Base-by-base conservation (phyloP, 2,888 invertebrate species). In the Acrobeloides nanus region DNA sequence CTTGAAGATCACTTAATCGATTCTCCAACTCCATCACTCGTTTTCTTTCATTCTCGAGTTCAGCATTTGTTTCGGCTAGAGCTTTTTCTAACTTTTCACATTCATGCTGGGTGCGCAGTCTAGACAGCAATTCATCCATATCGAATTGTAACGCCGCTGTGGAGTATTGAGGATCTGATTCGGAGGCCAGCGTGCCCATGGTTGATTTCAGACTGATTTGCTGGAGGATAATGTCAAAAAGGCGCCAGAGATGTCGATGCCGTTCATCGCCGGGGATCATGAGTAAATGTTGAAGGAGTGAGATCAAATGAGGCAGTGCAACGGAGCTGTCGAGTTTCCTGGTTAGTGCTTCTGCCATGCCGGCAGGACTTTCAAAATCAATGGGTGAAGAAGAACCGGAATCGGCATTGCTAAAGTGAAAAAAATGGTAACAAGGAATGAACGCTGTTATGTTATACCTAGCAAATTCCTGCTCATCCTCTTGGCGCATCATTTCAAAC, bases 401-500 rank as follows among this genome's bases (percentile, higher is more conserved):
- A 29, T 42, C 46, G 20, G 42, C 29, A 40, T 44, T 57, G 34
- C 37, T 42, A 25, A 31, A 10, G 41, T 12, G 3, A 39, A 17
- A 34, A 17, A 17, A 29, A 15, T 20, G 6, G n/a, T 21, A 12
- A 39, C 57, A 12, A 4, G 27, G 8, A 10, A 67, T 79, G 79
- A 73, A 84, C 83, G 74, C 89, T 87, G 77, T 88, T 89, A 66
- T 15, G 7, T 12, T 12, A 10, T 87, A 84, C 55, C 89, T 81
- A 4, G 89, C 86, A 53, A 95, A 76, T 74, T 92, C 89, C 68
- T 87, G 85, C 75, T 95, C 95, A 76, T 95, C 95, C 77, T 93
- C 92, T 70, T 85, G 86, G 37, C 93, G 82, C 20, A 68, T 71
- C 89, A 93, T 90, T 78, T 95, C 95, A 78, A 95, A 95, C 77